phyloP scores from a whole-genome alignment of 2,797 vertebrate genomes.

The Pristis pectinata region DNA sequence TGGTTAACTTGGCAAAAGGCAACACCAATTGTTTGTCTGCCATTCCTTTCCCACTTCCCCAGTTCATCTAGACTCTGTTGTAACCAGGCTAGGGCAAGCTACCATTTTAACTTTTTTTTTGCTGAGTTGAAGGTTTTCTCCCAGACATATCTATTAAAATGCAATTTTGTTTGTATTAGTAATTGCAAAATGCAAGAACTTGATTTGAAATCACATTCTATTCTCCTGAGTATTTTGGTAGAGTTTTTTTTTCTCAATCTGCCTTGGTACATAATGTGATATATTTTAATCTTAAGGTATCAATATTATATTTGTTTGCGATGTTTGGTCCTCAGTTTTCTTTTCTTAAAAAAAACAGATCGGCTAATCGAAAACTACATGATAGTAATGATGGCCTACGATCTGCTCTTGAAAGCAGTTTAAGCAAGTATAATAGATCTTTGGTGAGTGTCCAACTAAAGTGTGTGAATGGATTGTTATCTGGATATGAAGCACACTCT shows the following conservation, averaged over 20 bases:
- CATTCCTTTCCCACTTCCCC: too few species aligned
- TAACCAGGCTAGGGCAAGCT: not conserved
- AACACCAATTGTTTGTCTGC: too few species aligned
- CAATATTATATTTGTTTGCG: not conserved
- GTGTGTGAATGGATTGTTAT: not conserved
- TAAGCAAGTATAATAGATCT: conserved; percentile 64
- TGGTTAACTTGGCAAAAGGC: too few species aligned
- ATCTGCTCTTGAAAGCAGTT: conserved; percentile 70
- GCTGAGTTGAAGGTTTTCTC: not conserved
- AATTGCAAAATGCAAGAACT: not conserved
- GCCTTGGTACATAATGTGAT: not conserved
- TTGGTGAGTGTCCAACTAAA: conserved; percentile 53
- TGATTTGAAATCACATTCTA: not conserved
- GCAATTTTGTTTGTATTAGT: not conserved
- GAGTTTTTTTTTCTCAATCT: not conserved
- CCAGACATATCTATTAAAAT: not conserved
- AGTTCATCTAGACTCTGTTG: too few species aligned
- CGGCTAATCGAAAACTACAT: conserved; percentile 87
- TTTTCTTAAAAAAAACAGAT: conserved; percentile 53
- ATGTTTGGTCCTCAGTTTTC: not conserved
- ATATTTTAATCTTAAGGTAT: not conserved
- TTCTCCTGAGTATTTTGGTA: not conserved
- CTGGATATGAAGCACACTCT: not conserved
- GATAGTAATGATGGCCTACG: conserved; percentile 89
- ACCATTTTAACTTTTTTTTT: not conserved